Conservation (phyloP, 2,888 invertebrate genomes). For the Noctua fimbriata region DNA sequence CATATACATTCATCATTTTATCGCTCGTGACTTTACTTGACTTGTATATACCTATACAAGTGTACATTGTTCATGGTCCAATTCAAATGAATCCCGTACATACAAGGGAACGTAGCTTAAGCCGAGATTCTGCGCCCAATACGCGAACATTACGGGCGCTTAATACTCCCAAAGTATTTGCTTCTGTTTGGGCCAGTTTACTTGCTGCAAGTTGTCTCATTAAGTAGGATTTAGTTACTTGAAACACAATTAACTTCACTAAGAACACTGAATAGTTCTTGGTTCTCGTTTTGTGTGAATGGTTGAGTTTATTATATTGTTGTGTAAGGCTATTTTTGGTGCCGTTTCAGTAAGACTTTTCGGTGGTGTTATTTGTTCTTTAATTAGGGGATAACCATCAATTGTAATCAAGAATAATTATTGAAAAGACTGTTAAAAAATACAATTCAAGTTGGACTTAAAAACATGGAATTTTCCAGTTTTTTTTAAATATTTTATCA, state of each 20-base stretch:
- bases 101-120: constrained; percentile 50
- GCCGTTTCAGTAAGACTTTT: not conserved
- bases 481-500: no score
- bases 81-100: constrained; percentile 46
- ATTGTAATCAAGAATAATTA: not conserved
- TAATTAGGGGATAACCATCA: not conserved
- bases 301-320: constrained; percentile 46
- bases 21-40: no score
- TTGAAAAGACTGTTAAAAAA: not conserved
- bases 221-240: constrained; percentile 76
- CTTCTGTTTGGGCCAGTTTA: constrained; percentile 65
- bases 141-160: constrained; percentile 56
- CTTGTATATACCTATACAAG: no score
- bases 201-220: constrained; percentile 76
- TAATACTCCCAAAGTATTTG: constrained; percentile 67
- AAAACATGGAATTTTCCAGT: no score
- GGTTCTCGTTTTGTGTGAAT: constrained; percentile 62
- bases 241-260: constrained; percentile 75
- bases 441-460: not conserved
- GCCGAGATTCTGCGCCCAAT: constrained; percentile 52
- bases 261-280: constrained; percentile 63
- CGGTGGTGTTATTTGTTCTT: not conserved
- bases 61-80: constrained; percentile 5
- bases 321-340: not conserved
- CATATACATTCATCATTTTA: no score